These are phyloP conservation scores for Pterostichus niger DNA, from an alignment of 2,888 invertebrate species.

Conservation along the genomic window DNA sequence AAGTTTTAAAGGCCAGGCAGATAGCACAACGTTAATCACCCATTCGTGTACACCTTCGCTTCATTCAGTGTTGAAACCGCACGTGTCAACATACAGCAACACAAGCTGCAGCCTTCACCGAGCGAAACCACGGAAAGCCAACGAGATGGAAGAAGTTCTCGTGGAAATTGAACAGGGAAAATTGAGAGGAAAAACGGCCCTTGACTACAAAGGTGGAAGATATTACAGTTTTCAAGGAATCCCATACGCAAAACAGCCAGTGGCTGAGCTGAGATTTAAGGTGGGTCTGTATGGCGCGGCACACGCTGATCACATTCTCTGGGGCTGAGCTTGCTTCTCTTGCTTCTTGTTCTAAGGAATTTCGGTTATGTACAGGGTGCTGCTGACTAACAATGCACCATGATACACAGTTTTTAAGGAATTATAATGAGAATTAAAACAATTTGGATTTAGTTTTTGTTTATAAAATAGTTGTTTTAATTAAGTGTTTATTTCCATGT, in stretches of 20 bases:
- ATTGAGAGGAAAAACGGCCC: constrained; percentile 67
- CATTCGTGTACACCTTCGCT: background rate
- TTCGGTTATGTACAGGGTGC: background rate
- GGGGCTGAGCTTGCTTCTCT: background rate
- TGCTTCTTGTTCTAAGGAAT: background rate
- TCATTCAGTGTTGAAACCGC: background rate
- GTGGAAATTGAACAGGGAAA: constrained; percentile 68
- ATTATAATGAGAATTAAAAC: too few relatives aligned
- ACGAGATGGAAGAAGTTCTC: constrained; percentile 59
- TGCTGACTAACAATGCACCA: too few relatives aligned
- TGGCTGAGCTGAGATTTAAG: constrained; percentile 70
- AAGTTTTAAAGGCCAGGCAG: constrained; percentile 5
- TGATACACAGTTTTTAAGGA: too few relatives aligned
- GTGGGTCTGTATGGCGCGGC: constrained; percentile 65
- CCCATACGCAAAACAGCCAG: constrained; percentile 70
- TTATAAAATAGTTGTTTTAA: too few relatives aligned
- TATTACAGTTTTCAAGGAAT: constrained; percentile 70
- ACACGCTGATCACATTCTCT: background rate
- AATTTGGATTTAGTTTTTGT: too few relatives aligned
- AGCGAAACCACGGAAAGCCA: constrained; percentile 21
- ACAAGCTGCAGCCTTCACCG: background rate
- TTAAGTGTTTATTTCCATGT: too few relatives aligned
- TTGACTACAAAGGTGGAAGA: constrained; percentile 63
- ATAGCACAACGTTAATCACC: background rate
- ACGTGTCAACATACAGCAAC: constrained; percentile 10